Percentiles rank a stretch among this genome's conserved stretches.
These are phyloP conservation scores for Drosophila parthenogenetica DNA, from an alignment of 2,888 invertebrate species.

Conservation along the genomic window DNA sequence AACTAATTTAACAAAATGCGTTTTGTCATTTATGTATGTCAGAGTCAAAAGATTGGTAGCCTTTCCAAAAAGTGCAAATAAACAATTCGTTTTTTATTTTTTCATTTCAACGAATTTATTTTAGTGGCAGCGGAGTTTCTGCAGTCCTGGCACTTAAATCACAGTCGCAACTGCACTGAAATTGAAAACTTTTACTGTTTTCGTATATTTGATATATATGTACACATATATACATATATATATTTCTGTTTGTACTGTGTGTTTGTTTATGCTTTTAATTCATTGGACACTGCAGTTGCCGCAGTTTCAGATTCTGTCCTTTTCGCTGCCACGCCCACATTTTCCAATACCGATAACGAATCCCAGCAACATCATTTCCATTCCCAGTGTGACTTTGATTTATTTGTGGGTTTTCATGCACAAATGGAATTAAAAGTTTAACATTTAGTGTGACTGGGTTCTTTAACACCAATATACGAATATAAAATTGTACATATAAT, in stretches of 20 bases:
- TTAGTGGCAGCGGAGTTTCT: slow-evolving; percentile 31
- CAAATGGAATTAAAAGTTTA: slow-evolving; percentile 78
- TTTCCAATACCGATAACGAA: slow-evolving; percentile 14
- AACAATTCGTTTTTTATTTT: slow-evolving; percentile 16
- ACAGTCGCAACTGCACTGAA: slow-evolving; percentile 61
- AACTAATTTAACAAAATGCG: slow-evolving; percentile 51
- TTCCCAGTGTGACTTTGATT: slow-evolving; percentile 69
- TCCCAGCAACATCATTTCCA: slow-evolving; percentile 14
- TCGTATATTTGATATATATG: slow-evolving; percentile 1
- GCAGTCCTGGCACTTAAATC: slow-evolving; percentile 61
- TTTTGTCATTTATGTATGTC: slow-evolving; percentile 43
- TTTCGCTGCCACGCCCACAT: background rate
- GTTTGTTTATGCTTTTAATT: slow-evolving; percentile 73
- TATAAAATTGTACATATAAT: slow-evolving; percentile 54
- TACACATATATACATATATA: slow-evolving; percentile 18
- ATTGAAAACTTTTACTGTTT: slow-evolving; percentile 67
- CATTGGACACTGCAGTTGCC: slow-evolving; percentile 70
- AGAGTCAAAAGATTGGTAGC: slow-evolving; percentile 49
- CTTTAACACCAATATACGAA: slow-evolving; percentile 31
- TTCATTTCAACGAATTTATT: slow-evolving; percentile 53
- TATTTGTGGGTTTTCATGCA: slow-evolving; percentile 69
- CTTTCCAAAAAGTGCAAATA: slow-evolving; percentile 15
- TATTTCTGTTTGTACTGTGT: slow-evolving; percentile 22
- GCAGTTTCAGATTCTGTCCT: slow-evolving; percentile 29
- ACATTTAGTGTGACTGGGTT: slow-evolving; percentile 47